These are phyloP conservation scores for Collichthys lucidus DNA, from an alignment of 2,113 vertebrate species.

Conservation along the genomic window DNA sequence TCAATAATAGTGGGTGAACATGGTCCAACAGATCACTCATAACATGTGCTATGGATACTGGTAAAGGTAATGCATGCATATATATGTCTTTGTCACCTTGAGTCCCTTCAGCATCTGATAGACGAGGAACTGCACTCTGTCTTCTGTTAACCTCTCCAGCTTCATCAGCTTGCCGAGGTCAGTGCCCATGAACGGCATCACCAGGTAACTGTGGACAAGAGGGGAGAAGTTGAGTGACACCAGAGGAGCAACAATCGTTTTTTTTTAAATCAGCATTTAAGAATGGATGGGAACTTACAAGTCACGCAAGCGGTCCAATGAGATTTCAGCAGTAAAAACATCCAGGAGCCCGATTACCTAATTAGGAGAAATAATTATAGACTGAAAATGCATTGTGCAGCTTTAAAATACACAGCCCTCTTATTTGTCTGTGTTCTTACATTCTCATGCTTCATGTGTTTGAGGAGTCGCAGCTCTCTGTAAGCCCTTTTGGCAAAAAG, in stretches of 20 bases:
- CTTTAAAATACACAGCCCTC: not conserved
- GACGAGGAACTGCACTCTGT: slow-evolving; percentile 93
- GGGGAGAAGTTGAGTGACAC: not conserved
- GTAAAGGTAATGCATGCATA: not conserved
- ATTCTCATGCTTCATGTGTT: slow-evolving; percentile 97
- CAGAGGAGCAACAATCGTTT: not conserved
- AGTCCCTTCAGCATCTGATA: slow-evolving; percentile 95
- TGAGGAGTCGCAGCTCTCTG: slow-evolving; percentile 92
- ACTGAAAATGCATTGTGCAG: not conserved
- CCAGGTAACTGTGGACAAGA: slow-evolving; percentile 78
- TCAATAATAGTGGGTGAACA: not conserved
- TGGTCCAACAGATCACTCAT: not conserved
- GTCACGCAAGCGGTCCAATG: slow-evolving; percentile 90
- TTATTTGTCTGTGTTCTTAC: slow-evolving; percentile 78
- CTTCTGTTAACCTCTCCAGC: slow-evolving; percentile 87
- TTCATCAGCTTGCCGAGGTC: slow-evolving; percentile 85
- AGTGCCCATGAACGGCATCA: slow-evolving; percentile 85
- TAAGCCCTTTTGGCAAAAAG: slow-evolving; percentile 94
- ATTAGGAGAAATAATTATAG: not conserved
- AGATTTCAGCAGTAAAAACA: slow-evolving; percentile 92
- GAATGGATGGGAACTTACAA: slow-evolving; percentile 85
- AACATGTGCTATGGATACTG: not conserved
- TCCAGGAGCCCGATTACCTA: slow-evolving; percentile 96
- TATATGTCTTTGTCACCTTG: slow-evolving; percentile 83
- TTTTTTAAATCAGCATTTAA: not conserved